Base-by-base conservation (phyloP, 2,888 invertebrate species). In the Dromius quadrimaculatus region DNA sequence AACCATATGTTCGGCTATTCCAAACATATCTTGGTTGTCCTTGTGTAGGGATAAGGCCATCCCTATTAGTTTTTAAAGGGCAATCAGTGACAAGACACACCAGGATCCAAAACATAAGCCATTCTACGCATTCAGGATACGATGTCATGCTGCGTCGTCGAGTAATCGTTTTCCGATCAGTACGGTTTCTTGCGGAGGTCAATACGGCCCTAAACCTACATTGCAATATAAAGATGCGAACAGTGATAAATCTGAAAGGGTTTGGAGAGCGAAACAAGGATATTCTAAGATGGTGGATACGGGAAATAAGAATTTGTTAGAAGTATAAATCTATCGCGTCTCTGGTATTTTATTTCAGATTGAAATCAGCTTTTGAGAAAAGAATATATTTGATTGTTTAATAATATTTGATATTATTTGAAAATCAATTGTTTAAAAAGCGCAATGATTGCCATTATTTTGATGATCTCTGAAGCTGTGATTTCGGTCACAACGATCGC, bases 121-220 rank as follows among this genome's bases (percentile, higher is more conserved):
- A 59, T 36, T 36, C 17, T 6, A 15, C 32, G 15, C 57, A 34
- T 57, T 19, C 38, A 23, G 59, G 59, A 36, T 20, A 59, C 38
- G 59, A 17, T n/a, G 59, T 32, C 57, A 57, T 13, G 59, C 22
- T n/a, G 36, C 36, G 34, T 22, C 23, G 36, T 5, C 59, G 19
- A 23, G 59, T 59, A 59, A 59, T 59, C 59, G 59, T 59, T 59
- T 36, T 38, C 20, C 59, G 59, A 59, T 59, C 59, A 59, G 38
- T 38, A 36, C 22, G 38, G 36, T 38, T 59, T 34, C 47, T 15
- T 45, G 19, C 45, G 22, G 13, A 54, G 50, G 50, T 54, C 50
- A 54, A 54, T 54, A 54, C 28, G 15, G 50, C 28, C 23, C 28
- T 54, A 23, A 54, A 54, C 50, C 50, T 54, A 54, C 28, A 54